These are phyloP conservation scores for Hemicrepidius hirtus DNA, from an alignment of 2,888 invertebrate species.

Conservation along the genomic window DNA sequence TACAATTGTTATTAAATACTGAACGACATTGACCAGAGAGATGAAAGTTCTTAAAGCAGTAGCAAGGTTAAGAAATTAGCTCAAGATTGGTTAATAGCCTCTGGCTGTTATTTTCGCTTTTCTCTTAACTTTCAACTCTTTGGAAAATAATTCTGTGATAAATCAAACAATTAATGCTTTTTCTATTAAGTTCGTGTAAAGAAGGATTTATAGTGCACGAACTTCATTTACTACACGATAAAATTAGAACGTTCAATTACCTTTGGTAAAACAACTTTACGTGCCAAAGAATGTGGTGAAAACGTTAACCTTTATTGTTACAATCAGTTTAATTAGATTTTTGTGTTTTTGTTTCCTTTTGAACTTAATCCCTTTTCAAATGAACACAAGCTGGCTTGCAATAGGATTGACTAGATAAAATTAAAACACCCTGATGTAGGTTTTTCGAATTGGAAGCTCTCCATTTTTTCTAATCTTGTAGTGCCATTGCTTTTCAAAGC, in stretches of 20 bases:
- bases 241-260: constrained; percentile 21
- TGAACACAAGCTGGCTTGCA: too few species aligned
- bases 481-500: too few species aligned
- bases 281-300: constrained; percentile 9
- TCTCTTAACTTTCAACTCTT: too few species aligned
- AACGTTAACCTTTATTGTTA: constrained; percentile 19
- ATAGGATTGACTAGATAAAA: too few species aligned
- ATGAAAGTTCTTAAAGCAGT: constrained; percentile 1
- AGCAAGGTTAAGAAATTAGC: constrained; percentile 11
- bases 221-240: not conserved
- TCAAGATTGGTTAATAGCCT: not conserved
- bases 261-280: constrained; percentile 19
- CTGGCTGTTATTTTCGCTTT: not conserved
- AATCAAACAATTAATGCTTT: too few species aligned
- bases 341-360: too few species aligned
- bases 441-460: too few species aligned
- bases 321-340: not conserved
- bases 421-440: too few species aligned
- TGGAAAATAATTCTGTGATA: too few species aligned
- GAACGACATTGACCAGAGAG: not conserved
- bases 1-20: not conserved
- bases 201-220: not conserved
- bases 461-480: too few species aligned
- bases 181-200: not conserved
- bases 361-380: too few species aligned